These are phyloP conservation scores for Ptyas mucosa DNA, from an alignment of 2,113 vertebrate genomes.

Conservation along the genomic window DNA sequence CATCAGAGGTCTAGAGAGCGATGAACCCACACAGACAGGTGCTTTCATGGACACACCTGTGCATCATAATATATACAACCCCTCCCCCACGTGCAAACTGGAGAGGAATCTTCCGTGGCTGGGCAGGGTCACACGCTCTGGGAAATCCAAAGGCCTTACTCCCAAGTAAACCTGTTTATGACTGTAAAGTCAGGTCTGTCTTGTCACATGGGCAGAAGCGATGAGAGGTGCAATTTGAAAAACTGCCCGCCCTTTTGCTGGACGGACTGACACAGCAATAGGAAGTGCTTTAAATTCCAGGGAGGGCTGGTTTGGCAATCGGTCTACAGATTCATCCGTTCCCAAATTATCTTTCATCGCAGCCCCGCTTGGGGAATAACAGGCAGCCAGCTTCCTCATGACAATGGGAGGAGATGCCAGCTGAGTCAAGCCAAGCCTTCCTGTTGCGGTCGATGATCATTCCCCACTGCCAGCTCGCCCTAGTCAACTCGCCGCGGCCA, in stretches of 20 bases:
- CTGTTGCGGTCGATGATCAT: background rate
- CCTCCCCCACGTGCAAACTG: background rate
- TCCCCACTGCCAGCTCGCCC: background rate
- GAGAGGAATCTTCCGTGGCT: background rate
- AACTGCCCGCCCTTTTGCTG: background rate
- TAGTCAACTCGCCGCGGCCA: background rate
- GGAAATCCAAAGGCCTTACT: background rate
- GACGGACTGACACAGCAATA: background rate
- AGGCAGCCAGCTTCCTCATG: background rate
- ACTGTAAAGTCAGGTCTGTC: background rate
- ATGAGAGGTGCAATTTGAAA: background rate
- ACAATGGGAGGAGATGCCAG: background rate
- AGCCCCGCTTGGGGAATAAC: background rate
- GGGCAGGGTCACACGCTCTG: background rate
- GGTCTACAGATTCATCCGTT: background rate
- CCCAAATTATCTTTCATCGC: background rate
- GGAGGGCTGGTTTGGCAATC: background rate
- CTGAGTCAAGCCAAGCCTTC: background rate
- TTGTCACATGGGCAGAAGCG: too few relatives aligned
- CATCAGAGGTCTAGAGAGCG: background rate
- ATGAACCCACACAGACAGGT: background rate
- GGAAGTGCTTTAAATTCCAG: background rate
- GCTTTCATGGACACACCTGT: background rate
- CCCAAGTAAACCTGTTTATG: background rate
- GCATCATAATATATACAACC: rapidly evolving